Conservation (phyloP, 2,113 vertebrate genomes). For the Alces alces region DNA sequence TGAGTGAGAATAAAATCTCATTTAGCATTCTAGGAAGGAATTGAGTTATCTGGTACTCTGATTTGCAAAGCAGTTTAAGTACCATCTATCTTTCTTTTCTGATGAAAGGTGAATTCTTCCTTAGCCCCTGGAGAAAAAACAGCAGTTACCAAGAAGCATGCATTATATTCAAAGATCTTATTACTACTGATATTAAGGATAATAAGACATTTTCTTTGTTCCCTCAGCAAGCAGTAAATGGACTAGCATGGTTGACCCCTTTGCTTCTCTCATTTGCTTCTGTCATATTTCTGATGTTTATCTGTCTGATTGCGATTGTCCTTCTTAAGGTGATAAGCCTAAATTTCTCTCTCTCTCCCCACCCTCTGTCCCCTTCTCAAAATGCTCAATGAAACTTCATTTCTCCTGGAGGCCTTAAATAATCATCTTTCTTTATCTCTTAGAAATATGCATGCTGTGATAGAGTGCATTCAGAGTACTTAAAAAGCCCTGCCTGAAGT, state of each 20-base stretch:
- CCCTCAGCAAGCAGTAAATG: slow-evolving; percentile 41
- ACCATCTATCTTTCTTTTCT: slow-evolving; percentile 50
- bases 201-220: slow-evolving; percentile 54
- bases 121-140: slow-evolving; percentile 56
- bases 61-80: slow-evolving; percentile 50
- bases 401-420: not conserved
- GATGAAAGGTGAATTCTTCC: slow-evolving; percentile 56
- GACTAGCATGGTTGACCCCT: slow-evolving; percentile 7
- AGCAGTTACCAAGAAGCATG: slow-evolving; percentile 47
- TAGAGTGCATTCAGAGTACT: not conserved
- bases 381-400: not conserved
- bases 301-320: not conserved
- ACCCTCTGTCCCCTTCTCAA: not conserved
- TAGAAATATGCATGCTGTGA: not conserved
- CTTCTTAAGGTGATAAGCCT: slow-evolving; percentile 1
- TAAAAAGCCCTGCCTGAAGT: not conserved
- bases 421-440: not conserved
- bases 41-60: slow-evolving; percentile 27
- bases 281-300: slow-evolving; percentile 9
- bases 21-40: slow-evolving; percentile 56
- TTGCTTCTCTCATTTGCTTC: slow-evolving; percentile 42
- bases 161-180: slow-evolving; percentile 8
- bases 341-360: not conserved
- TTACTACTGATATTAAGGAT: slow-evolving; percentile 1
- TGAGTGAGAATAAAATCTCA: slow-evolving; percentile 23